Percentiles rank a stretch among this genome's conserved stretches.
Evolutionary conservation across 2,113 vertebrate genomes (phyloP).

Genomic region (Hiodon alosoides): DNA sequence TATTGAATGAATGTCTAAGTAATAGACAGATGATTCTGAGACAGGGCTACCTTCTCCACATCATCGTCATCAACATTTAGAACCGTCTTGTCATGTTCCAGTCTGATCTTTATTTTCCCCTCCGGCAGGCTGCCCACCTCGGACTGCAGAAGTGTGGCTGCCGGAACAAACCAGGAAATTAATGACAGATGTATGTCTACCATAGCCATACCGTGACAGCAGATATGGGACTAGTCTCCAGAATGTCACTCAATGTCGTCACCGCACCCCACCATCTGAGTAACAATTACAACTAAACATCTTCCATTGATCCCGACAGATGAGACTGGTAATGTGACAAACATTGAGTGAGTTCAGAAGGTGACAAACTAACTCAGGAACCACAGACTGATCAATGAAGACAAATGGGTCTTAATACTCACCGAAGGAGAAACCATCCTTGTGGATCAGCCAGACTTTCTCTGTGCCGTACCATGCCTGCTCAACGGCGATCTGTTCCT

Average conservation of each 20-base stretch:
- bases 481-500: constrained; percentile 83
- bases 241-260: too few relatives aligned
- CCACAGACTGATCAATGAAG: background rate
- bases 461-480: constrained; percentile 86
- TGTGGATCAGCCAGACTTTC: constrained; percentile 95
- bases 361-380: constrained; percentile 26
- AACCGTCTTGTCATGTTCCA: constrained; percentile 83
- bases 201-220: too few relatives aligned
- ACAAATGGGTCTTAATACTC: constrained; percentile 21
- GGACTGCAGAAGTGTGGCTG: constrained; percentile 81
- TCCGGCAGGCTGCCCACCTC: constrained; percentile 75
- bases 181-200: background rate
- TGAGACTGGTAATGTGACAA: too few relatives aligned
- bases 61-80: constrained; percentile 97
- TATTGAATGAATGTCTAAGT: too few relatives aligned
- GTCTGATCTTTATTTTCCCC: constrained; percentile 86
- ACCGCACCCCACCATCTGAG: too few relatives aligned
- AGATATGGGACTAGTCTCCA: too few relatives aligned
- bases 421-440: constrained; percentile 94
- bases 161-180: background rate
- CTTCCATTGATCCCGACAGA: too few relatives aligned
- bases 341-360: background rate
- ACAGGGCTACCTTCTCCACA: constrained; percentile 81
- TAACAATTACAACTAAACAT: too few relatives aligned
- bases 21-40: too few relatives aligned